Percentiles rank a stretch among this genome's conserved stretches.
Conservation (phyloP, 2,113 vertebrate genomes). For the Danio rerio region DNA sequence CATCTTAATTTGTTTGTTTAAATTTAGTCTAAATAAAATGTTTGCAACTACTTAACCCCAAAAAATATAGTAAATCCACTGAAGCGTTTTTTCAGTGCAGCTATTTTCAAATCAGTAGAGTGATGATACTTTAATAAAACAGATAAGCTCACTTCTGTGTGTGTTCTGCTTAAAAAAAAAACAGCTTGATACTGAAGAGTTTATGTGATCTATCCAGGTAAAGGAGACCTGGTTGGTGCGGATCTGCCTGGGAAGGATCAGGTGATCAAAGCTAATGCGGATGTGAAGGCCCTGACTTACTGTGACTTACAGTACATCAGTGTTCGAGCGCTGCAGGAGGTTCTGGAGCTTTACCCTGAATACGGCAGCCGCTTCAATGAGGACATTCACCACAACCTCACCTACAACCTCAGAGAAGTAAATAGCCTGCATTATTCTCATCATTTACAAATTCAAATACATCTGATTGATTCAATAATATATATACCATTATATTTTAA, state of each 20-base stretch:
- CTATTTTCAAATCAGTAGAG: background rate
- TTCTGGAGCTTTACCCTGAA: slow-evolving; percentile 91
- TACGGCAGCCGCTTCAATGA: slow-evolving; percentile 86
- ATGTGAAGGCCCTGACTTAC: slow-evolving; percentile 95
- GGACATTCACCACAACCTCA: slow-evolving; percentile 91
- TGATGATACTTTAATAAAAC: background rate
- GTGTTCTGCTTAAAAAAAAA: background rate
- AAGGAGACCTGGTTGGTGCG: slow-evolving; percentile 93
- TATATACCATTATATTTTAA: too few species aligned
- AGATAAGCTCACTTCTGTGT: background rate
- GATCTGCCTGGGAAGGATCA: slow-evolving; percentile 83
- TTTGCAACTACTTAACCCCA: too few species aligned
- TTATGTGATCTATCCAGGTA: slow-evolving; percentile 76
- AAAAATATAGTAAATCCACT: too few species aligned
- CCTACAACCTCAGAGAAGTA: slow-evolving; percentile 92
- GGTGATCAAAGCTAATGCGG: slow-evolving; percentile 93
- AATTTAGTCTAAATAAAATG: too few species aligned
- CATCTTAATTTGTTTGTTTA: too few species aligned
- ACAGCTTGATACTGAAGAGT: background rate
- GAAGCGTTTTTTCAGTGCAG: too few species aligned
- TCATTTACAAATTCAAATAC: too few species aligned
- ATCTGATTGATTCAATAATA: too few species aligned
- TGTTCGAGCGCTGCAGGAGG: slow-evolving; percentile 86
- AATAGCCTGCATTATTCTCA: slow-evolving; percentile 40
- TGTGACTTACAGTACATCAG: slow-evolving; percentile 93